Conservation (phyloP, 2,888 invertebrate genomes). For the Epistrophella euchroma region DNA sequence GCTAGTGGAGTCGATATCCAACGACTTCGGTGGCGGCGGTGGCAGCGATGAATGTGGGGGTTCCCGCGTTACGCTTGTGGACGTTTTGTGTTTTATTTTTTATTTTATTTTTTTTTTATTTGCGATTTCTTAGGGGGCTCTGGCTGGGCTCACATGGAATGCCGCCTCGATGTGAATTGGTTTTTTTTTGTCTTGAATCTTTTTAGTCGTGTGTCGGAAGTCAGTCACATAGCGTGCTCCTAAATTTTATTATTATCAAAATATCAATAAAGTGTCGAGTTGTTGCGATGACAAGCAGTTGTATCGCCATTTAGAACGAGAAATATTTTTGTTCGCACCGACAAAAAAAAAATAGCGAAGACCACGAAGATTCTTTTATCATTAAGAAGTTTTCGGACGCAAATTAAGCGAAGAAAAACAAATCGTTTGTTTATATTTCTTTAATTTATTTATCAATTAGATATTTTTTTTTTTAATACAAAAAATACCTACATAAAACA, state of each 20-base stretch:
- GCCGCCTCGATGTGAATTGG: conserved; percentile 59
- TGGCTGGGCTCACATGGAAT: conserved; percentile 56
- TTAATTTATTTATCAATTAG: conserved; percentile 2
- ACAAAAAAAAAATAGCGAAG: conserved; percentile 14
- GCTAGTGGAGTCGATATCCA: conserved; percentile 64
- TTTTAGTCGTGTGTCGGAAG: conserved; percentile 84
- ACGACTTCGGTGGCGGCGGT: not conserved
- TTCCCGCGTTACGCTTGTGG: conserved; percentile 71
- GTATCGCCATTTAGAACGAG: not conserved
- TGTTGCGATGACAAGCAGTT: conserved; percentile 62
- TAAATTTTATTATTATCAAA: conserved; percentile 75
- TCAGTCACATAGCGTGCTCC: conserved; percentile 84
- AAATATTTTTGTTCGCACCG: not conserved
- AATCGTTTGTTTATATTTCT: not conserved
- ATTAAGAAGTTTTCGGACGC: not conserved
- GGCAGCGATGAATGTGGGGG: conserved; percentile 65
- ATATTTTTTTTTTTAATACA: not conserved
- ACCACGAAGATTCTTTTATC: not conserved
- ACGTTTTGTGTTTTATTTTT: conserved; percentile 39
- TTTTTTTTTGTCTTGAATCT: conserved; percentile 78
- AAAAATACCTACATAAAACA: conserved; percentile 20
- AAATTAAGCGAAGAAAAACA: not conserved
- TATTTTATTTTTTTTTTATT: conserved; percentile 36
- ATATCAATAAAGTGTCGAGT: conserved; percentile 76
- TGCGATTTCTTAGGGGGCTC: conserved; percentile 67